Conservation (phyloP, 1,140 invertebrate genomes). For the Lethocerus indicus region DNA sequence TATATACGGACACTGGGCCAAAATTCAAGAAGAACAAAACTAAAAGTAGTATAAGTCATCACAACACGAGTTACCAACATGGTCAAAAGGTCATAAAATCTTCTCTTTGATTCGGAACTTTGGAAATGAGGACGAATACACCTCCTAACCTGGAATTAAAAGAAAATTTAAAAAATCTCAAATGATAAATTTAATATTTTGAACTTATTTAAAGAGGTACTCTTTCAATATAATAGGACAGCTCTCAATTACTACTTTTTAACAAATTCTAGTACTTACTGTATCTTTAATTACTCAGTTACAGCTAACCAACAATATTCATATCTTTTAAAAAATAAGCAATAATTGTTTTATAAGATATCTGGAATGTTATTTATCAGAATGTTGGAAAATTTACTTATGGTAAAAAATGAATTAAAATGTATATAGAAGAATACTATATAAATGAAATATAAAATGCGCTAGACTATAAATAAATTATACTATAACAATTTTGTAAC, state of each 20-base stretch:
- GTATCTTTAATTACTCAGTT: background rate
- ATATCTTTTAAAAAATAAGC: background rate
- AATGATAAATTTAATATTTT: background rate
- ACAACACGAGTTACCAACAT: slow-evolving; percentile 60
- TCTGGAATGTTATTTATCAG: background rate
- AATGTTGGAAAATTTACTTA: background rate
- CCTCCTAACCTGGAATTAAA: slow-evolving; percentile 40
- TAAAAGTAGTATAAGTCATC: slow-evolving; percentile 73
- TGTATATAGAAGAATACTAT: background rate
- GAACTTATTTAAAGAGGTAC: background rate
- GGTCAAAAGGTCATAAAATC: slow-evolving; percentile 62
- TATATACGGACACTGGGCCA: slow-evolving; percentile 42
- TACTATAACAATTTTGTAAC: no score
- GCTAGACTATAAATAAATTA: background rate
- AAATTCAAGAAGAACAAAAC: slow-evolving; percentile 79
- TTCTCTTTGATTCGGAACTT: slow-evolving; percentile 35
- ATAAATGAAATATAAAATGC: background rate
- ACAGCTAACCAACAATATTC: background rate
- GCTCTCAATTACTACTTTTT: background rate
- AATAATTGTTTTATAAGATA: background rate
- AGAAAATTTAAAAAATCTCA: slow-evolving; percentile 1
- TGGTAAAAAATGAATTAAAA: background rate
- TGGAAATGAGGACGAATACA: slow-evolving; percentile 61
- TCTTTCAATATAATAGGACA: background rate
- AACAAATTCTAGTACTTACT: background rate